These are phyloP conservation scores for Scomber japonicus DNA, from an alignment of 2,113 vertebrate genomes.

Conservation along the genomic window DNA sequence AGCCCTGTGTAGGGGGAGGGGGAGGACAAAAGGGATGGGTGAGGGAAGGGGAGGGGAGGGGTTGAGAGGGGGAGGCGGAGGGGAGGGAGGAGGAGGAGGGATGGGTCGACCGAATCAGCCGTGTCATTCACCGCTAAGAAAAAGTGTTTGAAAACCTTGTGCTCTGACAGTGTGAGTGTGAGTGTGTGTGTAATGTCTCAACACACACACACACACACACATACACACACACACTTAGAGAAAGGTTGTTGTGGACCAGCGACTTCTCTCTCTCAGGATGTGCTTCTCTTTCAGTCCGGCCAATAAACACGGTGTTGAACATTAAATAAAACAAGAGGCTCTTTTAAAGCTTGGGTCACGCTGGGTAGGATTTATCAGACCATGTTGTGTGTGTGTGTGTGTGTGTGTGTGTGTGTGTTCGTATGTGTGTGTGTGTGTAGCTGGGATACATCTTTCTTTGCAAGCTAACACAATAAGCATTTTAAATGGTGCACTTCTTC, in stretches of 20 bases:
- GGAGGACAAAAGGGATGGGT: slow-evolving; percentile 70
- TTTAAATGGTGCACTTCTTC: neutral
- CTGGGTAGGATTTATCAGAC: slow-evolving; percentile 74
- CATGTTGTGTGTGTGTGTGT: slow-evolving; percentile 47
- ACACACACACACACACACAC: slow-evolving; percentile 35
- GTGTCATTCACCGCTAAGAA: slow-evolving; percentile 67
- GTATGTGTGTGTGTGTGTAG: slow-evolving; percentile 13
- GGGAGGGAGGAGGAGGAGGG: slow-evolving; percentile 42
- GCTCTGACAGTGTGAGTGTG: slow-evolving; percentile 42
- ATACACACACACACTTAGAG: slow-evolving; percentile 29
- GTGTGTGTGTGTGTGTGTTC: slow-evolving; percentile 41
- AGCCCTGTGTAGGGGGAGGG: slow-evolving; percentile 75
- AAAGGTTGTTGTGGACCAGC: slow-evolving; percentile 50
- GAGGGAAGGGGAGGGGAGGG: slow-evolving; percentile 19
- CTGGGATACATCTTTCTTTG: slow-evolving; percentile 63
- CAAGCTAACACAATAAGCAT: slow-evolving; percentile 20
- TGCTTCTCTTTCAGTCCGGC: slow-evolving; percentile 70
- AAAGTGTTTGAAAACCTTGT: slow-evolving; percentile 61
- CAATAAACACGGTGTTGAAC: slow-evolving; percentile 83
- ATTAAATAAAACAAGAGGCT: slow-evolving; percentile 82
- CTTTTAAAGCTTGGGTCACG: slow-evolving; percentile 72
- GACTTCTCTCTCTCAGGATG: slow-evolving; percentile 53
- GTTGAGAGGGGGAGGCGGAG: slow-evolving; percentile 39
- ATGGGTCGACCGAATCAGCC: slow-evolving; percentile 64
- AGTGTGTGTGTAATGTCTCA: slow-evolving; percentile 1